Evolutionary conservation across 1,140 invertebrate species (phyloP).

Genomic region (Coelopa frigida): DNA sequence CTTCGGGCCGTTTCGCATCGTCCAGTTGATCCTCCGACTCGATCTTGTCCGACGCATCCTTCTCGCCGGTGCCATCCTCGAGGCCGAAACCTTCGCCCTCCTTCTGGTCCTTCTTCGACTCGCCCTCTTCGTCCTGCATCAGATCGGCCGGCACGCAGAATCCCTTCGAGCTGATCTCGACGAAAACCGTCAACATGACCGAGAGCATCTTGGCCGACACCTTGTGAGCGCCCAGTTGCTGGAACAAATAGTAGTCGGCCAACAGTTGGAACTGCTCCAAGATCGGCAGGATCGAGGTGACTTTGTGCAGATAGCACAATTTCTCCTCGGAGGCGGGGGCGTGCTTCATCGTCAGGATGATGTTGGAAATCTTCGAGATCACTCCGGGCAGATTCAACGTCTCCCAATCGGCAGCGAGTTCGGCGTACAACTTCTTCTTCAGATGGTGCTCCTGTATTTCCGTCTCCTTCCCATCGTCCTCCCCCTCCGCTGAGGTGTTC

Average conservation of each 20-base stretch:
- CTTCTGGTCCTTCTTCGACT: conserved; percentile 51
- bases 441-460: conserved; percentile 52
- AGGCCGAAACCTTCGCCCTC: conserved; percentile 69
- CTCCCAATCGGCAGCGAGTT: conserved; percentile 52
- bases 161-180: conserved; percentile 79
- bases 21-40: conserved; percentile 82
- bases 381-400: conserved; percentile 49
- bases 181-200: conserved; percentile 76
- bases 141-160: conserved; percentile 88
- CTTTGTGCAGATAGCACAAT: conserved; percentile 25
- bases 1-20: conserved; percentile 69
- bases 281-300: conserved; percentile 54
- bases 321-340: conserved; percentile 17
- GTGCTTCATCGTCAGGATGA: conserved; percentile 30
- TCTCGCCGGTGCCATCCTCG: conserved; percentile 86
- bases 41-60: conserved; percentile 85
- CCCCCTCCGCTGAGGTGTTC: too few species aligned
- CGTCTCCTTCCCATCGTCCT: conserved; percentile 4
- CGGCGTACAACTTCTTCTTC: conserved; percentile 54
- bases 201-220: conserved; percentile 76
- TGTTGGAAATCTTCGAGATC: conserved; percentile 40
- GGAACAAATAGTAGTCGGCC: conserved; percentile 69
- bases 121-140: conserved; percentile 57
- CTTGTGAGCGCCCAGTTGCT: conserved; percentile 67
- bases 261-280: conserved; percentile 69